These are phyloP conservation scores for Tipula lateralis DNA, from an alignment of 2,888 invertebrate species.

Conservation along the genomic window DNA sequence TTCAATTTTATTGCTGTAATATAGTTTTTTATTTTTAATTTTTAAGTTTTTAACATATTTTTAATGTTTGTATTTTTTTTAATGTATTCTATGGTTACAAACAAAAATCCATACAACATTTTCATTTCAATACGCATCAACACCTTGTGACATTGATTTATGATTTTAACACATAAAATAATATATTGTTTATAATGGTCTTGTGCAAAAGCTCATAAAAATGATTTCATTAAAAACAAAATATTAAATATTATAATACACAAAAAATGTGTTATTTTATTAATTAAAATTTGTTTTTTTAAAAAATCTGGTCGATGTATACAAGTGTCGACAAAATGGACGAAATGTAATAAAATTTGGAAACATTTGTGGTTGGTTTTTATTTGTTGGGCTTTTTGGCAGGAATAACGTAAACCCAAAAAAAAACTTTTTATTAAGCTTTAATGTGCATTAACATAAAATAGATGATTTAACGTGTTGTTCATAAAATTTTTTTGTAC, in stretches of 20 bases:
- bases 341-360: not conserved
- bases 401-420: not conserved
- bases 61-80: not conserved
- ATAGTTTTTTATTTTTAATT: not conserved
- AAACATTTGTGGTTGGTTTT: too few species aligned
- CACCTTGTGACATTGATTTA: slow-evolving; percentile 6
- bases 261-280: not conserved
- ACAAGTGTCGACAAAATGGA: not conserved
- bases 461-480: too few species aligned
- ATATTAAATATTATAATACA: not conserved
- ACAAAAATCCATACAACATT: not conserved
- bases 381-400: not conserved
- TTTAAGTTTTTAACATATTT: not conserved
- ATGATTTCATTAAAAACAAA: not conserved
- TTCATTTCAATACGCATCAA: slow-evolving; percentile 5
- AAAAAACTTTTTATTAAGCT: not conserved
- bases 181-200: not conserved
- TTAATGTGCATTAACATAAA: not conserved
- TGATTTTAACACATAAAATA: not conserved
- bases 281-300: not conserved
- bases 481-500: too few species aligned
- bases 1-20: not conserved
- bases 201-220: not conserved
- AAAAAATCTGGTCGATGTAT: not conserved
- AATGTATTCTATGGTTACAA: not conserved